phyloP scores from a whole-genome alignment of 2,888 invertebrate species.

The Lobophora halterata region DNA sequence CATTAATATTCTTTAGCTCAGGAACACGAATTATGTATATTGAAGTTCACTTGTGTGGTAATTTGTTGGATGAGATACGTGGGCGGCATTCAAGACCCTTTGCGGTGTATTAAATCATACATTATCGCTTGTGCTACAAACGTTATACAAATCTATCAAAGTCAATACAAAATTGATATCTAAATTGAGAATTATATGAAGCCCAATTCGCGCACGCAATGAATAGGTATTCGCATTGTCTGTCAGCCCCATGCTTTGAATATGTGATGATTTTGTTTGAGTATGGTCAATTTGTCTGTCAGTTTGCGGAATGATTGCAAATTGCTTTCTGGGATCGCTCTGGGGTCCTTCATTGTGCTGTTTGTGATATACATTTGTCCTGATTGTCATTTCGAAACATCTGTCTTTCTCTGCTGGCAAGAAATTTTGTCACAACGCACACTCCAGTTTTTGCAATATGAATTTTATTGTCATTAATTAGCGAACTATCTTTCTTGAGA shows the following conservation, averaged over 20 bases:
- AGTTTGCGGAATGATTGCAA: constrained; percentile 16
- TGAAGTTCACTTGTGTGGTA: constrained; percentile 22
- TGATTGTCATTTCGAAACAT: constrained; percentile 15
- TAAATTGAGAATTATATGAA: not conserved
- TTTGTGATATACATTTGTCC: too few species aligned
- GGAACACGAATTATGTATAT: constrained; percentile 45
- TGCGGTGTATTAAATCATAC: not conserved
- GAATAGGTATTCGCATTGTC: constrained; percentile 13
- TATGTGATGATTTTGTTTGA: constrained; percentile 22
- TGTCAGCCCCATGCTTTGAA: constrained; percentile 15
- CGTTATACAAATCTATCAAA: not conserved
- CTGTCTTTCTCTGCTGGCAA: constrained; percentile 4
- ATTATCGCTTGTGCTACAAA: too few species aligned
- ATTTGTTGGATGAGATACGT: constrained; percentile 26
- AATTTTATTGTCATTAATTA: not conserved
- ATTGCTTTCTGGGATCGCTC: constrained; percentile 23
- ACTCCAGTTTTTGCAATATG: not conserved
- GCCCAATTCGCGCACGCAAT: constrained; percentile 14
- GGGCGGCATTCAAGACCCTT: constrained; percentile 31
- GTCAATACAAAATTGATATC: not conserved
- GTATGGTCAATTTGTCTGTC: constrained; percentile 21
- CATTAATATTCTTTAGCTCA: constrained; percentile 25
- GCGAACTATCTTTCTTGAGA: too few species aligned
- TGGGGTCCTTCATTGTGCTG: constrained; percentile 19
- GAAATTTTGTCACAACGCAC: too few species aligned